Conservation (phyloP, 2,888 invertebrate genomes). For the Dimorphilus gyrociliatus region DNA sequence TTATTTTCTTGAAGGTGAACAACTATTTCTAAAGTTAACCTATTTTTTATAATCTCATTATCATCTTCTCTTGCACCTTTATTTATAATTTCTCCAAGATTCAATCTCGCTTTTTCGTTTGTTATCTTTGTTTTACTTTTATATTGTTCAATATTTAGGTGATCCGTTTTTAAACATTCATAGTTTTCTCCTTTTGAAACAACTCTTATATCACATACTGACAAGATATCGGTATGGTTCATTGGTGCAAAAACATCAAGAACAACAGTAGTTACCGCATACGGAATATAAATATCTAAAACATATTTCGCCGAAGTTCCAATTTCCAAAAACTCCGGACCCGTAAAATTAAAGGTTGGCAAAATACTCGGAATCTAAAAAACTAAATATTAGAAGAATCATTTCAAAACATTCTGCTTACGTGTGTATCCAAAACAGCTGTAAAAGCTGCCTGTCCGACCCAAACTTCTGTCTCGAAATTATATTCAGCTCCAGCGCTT, state of each 20-base stretch:
- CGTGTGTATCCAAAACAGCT: constrained; percentile 9
- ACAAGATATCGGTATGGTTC: constrained; percentile 8
- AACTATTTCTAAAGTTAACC: constrained; percentile 15
- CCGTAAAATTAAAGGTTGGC: constrained; percentile 17
- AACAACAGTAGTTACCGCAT: constrained; percentile 12
- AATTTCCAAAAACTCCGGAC: constrained; percentile 15
- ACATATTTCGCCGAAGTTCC: constrained; percentile 16
- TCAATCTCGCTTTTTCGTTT: constrained; percentile 13
- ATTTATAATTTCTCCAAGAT: constrained; percentile 16
- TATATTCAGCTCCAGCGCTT: constrained; percentile 32
- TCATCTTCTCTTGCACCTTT: constrained; percentile 13
- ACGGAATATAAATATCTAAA: constrained; percentile 20
- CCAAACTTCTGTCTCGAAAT: constrained; percentile 24
- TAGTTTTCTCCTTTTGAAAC: constrained; percentile 12
- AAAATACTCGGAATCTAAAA: no score
- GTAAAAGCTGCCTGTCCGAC: constrained; percentile 27
- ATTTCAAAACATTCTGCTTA: constrained; percentile 6
- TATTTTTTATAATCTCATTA: constrained; percentile 9
- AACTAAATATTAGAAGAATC: no score
- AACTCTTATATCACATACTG: constrained; percentile 4
- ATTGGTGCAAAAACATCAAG: constrained; percentile 22
- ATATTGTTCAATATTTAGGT: constrained; percentile 3
- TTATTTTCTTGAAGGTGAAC: constrained; percentile 14
- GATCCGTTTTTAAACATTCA: constrained; percentile 15
- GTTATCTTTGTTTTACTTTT: constrained; percentile 11